phyloP scores from a whole-genome alignment of 2,888 invertebrate species.

The Drosophila antonietae region DNA sequence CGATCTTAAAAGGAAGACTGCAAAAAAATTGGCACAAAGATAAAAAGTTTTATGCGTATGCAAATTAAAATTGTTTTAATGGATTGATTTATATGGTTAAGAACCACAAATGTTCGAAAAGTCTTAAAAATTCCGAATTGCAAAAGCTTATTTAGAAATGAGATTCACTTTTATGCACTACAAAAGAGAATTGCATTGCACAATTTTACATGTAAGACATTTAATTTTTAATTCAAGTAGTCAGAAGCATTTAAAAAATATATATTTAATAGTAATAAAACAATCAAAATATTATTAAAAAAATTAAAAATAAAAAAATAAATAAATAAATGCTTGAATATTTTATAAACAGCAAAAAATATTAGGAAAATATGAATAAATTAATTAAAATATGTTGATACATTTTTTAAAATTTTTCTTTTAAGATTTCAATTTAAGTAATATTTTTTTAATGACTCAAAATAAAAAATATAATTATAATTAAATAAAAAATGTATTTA shows the following conservation, averaged over 20 bases:
- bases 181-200: background rate
- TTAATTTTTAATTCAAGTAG: background rate
- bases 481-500: too few species aligned
- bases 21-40: conserved; percentile 4
- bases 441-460: too few species aligned
- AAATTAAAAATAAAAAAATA: too few species aligned
- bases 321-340: too few species aligned
- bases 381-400: too few species aligned
- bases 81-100: background rate
- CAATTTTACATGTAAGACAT: background rate
- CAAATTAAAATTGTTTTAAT: conserved; percentile 8
- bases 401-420: too few species aligned
- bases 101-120: background rate
- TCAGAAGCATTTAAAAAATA: background rate
- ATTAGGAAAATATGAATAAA: too few species aligned
- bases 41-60: conserved; percentile 1
- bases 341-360: too few species aligned
- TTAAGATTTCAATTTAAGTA: too few species aligned
- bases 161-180: background rate
- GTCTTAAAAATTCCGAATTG: background rate
- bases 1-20: conserved; percentile 3
- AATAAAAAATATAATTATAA: too few species aligned
- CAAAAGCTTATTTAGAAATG: background rate
- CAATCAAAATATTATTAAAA: too few species aligned
- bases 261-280: too few species aligned